Percentiles rank a stretch among this genome's conserved stretches.
phyloP scores from a whole-genome alignment of 2,113 vertebrate genomes.

The Cyprinodon tularosa region DNA sequence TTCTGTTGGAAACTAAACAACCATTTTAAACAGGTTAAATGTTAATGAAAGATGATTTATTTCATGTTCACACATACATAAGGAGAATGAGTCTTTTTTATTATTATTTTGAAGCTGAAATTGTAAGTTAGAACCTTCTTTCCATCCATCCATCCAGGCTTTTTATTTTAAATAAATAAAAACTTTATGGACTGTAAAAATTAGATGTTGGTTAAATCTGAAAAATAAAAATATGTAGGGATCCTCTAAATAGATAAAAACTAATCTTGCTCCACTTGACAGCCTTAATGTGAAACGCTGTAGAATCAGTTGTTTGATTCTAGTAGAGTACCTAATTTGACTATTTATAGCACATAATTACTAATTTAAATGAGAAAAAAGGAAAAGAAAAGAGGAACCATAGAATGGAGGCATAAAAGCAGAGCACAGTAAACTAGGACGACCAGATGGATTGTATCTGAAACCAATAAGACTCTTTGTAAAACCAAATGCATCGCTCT shows the following conservation, averaged over 20 bases:
- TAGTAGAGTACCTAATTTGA: constrained; percentile 1
- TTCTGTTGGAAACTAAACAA: too few relatives aligned
- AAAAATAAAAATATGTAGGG: too few relatives aligned
- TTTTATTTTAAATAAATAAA: too few relatives aligned
- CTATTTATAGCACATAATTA: constrained; percentile 48
- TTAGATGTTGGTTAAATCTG: too few relatives aligned
- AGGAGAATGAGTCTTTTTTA: background rate
- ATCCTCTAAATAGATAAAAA: too few relatives aligned
- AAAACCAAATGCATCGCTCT: constrained; percentile 10
- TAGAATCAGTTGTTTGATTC: constrained; percentile 2
- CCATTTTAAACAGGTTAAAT: too few relatives aligned
- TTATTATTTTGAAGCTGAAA: background rate
- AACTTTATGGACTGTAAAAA: too few relatives aligned
- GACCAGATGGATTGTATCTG: constrained; percentile 17
- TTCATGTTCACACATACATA: background rate
- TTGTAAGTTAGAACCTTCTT: background rate
- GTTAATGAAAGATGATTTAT: too few relatives aligned
- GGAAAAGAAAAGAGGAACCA: constrained; percentile 19
- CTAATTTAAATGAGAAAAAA: constrained; percentile 19
- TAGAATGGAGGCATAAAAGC: constrained; percentile 22
- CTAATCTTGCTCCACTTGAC: too few relatives aligned
- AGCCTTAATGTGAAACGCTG: background rate
- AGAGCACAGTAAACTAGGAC: constrained; percentile 50
- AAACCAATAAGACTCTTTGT: constrained; percentile 24
- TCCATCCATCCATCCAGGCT: too few relatives aligned